Base-by-base conservation (phyloP, 2,888 invertebrate genomes). In the Gasteruption jaculator region DNA sequence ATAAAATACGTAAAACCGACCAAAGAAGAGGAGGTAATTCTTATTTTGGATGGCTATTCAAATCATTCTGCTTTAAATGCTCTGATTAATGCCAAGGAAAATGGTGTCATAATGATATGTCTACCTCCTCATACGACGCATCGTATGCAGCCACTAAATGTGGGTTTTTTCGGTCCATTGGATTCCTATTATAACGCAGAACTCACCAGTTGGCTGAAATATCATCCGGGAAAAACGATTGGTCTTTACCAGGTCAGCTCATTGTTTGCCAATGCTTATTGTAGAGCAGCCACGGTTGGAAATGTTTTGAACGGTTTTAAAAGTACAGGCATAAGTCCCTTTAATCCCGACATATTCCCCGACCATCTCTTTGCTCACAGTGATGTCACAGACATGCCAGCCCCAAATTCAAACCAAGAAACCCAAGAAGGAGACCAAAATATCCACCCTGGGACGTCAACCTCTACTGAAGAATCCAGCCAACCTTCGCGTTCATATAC, bases 1-100 rank as follows among this genome's bases (percentile, higher is more conserved):
- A 66, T 71, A 65, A 65, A 50, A 42, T 26, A 45, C 38, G 52
- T 52, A 11, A 54, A 53, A 24, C 42, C 52, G 21, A 48, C 39
- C 25, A 31, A 30, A 35, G 43, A 56, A 30, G 34, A 43, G 14
- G 46, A 52, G 41, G 47, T 58, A 22, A 45, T 61, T 16, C 42
- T 61, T 11, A 19, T 60, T 22, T 49, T 61, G 10, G 56, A 60
- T 46, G 54, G 56, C 3, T 57, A 61, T 38, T 46, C 54, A 21
- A 57, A 56, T 7, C 55, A 61, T 32, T 47, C 50, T 6, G 59
- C 57, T 46, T 34, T 57, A 12, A 53, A 53, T 12, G 53, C 54
- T 18, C 15, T 58, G 4, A 22, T 39, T 21, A 38, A 52, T 40
- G 50, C 52, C 15, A 32, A 48, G 35, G 45, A 38, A 35, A 40